phyloP scores from a whole-genome alignment of 2,113 vertebrate genomes.

The Chamaea fasciata region DNA sequence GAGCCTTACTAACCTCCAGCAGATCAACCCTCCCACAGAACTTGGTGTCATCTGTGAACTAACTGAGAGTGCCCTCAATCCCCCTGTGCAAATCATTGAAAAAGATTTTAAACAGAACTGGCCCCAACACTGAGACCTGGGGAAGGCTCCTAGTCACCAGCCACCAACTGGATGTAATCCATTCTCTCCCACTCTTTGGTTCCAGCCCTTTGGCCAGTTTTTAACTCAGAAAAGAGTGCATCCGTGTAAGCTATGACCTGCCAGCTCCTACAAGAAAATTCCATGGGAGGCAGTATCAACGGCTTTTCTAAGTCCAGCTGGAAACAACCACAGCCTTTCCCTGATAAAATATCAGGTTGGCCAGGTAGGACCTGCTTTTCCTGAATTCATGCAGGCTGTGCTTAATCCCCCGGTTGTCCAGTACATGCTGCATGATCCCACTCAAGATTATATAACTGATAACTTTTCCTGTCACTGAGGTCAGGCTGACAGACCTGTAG shows the following conservation, averaged over 20 bases:
- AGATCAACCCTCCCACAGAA: background rate
- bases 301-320: background rate
- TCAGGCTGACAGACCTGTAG: background rate
- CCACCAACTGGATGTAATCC: background rate
- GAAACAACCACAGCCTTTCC: background rate
- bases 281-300: background rate
- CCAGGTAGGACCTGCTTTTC: background rate
- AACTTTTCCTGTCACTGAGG: background rate
- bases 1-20: background rate
- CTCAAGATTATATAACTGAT: background rate
- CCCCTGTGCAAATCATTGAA: background rate
- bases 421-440: background rate
- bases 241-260: background rate
- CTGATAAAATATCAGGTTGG: background rate
- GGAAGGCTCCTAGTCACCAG: background rate
- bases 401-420: fast-evolving
- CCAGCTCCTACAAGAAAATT: background rate
- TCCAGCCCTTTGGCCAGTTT: background rate
- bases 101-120: background rate
- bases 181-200: background rate
- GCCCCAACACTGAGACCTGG: background rate
- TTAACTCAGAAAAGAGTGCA: background rate
- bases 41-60: background rate
- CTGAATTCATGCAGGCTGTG: background rate
- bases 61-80: background rate